Conservation (phyloP, 2,113 vertebrate genomes). For the Hemicordylus capensis region DNA sequence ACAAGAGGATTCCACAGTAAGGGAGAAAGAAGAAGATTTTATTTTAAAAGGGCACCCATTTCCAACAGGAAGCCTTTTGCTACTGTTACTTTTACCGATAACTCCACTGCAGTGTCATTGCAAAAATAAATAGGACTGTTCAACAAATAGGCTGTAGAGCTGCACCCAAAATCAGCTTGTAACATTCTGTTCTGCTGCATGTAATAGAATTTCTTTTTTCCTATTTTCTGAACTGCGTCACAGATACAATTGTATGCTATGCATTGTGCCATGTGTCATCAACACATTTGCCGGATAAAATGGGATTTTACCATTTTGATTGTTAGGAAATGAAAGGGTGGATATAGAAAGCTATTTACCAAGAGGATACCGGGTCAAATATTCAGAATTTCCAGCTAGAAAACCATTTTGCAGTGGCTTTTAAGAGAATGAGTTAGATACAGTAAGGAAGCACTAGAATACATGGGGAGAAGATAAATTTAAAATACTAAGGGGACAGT, state of each 20-base stretch:
- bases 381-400: background rate
- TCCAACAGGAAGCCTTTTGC: background rate
- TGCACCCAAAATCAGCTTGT: background rate
- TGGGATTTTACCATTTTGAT: background rate
- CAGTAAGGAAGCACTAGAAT: background rate
- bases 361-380: background rate
- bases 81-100: background rate
- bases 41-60: background rate
- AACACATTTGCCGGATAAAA: background rate
- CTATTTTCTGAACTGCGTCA: background rate
- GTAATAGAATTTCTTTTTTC: background rate
- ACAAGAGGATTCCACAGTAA: background rate
- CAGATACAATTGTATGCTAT: background rate
- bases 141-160: background rate
- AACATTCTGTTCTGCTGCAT: background rate
- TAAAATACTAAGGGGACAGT: background rate
- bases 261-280: background rate
- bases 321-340: background rate
- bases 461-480: background rate
- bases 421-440: background rate
- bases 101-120: background rate
- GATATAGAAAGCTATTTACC: background rate
- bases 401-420: background rate
- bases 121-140: conserved; percentile 10
- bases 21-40: background rate